phyloP scores from a whole-genome alignment of 2,113 vertebrate species.

The Antennarius striatus region DNA sequence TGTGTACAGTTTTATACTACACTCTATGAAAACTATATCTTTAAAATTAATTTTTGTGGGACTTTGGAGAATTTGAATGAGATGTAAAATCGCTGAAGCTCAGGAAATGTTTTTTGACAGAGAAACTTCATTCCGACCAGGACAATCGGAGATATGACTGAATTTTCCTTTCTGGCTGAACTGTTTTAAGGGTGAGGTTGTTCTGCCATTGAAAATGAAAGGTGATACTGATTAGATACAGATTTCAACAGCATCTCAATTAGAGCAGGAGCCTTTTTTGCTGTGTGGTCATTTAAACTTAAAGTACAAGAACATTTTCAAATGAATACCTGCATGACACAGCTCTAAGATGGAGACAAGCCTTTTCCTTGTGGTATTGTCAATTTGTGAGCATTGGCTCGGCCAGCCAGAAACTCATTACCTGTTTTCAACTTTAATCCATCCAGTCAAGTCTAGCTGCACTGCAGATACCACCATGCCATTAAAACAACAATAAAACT shows the following conservation, averaged over 20 bases:
- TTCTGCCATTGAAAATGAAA: too few species aligned
- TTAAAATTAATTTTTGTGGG: too few species aligned
- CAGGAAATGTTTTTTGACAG: too few species aligned
- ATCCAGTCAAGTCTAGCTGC: constrained; percentile 35
- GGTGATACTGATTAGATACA: too few species aligned
- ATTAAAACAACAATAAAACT: constrained; percentile 53
- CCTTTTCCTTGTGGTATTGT: constrained; percentile 33
- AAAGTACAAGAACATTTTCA: constrained; percentile 22
- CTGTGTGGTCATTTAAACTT: constrained; percentile 7
- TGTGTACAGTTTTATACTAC: too few species aligned
- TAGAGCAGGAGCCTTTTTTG: not conserved
- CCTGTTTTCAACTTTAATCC: constrained; percentile 57
- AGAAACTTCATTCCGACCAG: too few species aligned
- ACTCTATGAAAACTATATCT: too few species aligned
- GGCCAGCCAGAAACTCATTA: constrained; percentile 52
- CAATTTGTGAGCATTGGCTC: constrained; percentile 42
- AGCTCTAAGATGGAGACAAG: constrained; percentile 25
- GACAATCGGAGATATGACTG: too few species aligned
- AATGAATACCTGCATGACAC: constrained; percentile 24
- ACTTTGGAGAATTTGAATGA: too few species aligned
- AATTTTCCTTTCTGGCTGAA: too few species aligned
- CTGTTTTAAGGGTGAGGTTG: too few species aligned
- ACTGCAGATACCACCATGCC: constrained; percentile 35
- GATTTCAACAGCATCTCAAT: not conserved
- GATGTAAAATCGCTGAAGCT: too few species aligned